phyloP scores from a whole-genome alignment of 1,140 invertebrate species.

The Pseudomyrmex dendroicus region DNA sequence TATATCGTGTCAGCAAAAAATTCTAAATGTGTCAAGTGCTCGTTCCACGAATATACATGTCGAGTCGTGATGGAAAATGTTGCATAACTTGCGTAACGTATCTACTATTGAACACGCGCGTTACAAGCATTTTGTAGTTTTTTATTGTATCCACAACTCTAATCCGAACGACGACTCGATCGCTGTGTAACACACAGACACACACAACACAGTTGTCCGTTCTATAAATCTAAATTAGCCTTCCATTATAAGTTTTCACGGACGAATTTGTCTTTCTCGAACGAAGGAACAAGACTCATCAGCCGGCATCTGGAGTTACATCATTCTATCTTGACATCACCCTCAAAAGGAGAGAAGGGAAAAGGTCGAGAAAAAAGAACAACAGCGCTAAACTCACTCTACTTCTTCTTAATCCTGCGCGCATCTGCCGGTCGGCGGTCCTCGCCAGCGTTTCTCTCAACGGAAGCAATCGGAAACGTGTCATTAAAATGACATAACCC shows the following conservation, averaged over 20 bases:
- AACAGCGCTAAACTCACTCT: slow-evolving; percentile 25
- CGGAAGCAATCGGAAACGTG: slow-evolving; percentile 58
- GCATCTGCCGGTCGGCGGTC: slow-evolving; percentile 12
- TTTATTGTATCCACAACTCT: too few relatives aligned
- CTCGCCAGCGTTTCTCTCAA: slow-evolving; percentile 5
- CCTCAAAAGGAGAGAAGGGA: background rate
- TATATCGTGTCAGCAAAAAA: slow-evolving; percentile 34
- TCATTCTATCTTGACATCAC: background rate
- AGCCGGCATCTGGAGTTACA: slow-evolving; percentile 3
- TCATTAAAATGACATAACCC: slow-evolving; percentile 58
- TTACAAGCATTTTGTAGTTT: background rate
- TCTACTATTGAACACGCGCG: too few relatives aligned
- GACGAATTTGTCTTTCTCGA: slow-evolving; percentile 18
- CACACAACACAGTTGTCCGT: too few relatives aligned
- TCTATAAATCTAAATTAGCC: slow-evolving; percentile 42
- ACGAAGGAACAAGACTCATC: background rate
- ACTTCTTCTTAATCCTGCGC: background rate
- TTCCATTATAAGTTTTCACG: slow-evolving; percentile 34
- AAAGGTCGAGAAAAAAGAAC: background rate
- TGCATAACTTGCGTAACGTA: background rate
- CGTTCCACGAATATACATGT: slow-evolving; percentile 10
- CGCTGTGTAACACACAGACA: too few relatives aligned
- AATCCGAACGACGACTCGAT: too few relatives aligned
- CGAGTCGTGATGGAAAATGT: slow-evolving; percentile 22
- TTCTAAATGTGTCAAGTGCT: slow-evolving; percentile 54